phyloP scores from a whole-genome alignment of 2,888 invertebrate species.

The Agapostemon virescens region DNA sequence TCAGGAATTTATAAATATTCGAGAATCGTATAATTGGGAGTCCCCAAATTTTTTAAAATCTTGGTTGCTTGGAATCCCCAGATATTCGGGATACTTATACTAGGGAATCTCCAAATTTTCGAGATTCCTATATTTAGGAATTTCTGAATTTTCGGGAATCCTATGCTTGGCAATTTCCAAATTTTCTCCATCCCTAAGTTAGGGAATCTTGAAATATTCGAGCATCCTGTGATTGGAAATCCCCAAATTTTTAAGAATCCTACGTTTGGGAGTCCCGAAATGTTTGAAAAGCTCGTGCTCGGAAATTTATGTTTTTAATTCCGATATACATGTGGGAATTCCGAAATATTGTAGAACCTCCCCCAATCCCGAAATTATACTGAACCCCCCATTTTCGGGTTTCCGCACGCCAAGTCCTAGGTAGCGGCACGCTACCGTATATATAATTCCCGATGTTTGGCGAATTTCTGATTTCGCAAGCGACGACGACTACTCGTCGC shows the following conservation, averaged over 20 bases:
- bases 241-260: neutral
- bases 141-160: neutral
- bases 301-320: too few species aligned
- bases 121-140: neutral
- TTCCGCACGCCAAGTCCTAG: slow-evolving; percentile 50
- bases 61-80: too few species aligned
- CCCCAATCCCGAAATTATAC: too few species aligned
- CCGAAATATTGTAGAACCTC: neutral
- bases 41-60: too few species aligned
- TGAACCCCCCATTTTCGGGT: neutral
- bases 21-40: neutral
- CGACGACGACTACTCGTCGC: slow-evolving; percentile 29
- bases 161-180: too few species aligned
- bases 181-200: neutral
- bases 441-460: slow-evolving; percentile 36
- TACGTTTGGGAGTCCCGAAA: neutral
- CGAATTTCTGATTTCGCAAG: slow-evolving; percentile 36
- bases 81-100: neutral
- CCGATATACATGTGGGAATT: too few species aligned
- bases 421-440: slow-evolving; percentile 69
- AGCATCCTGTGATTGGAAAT: neutral
- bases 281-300: too few species aligned
- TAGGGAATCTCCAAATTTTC: neutral
- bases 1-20: too few species aligned
- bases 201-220: neutral